A percentile compares a stretch with the other conserved stretches of the same genome.
Conservation (phyloP, 2,888 invertebrate species). For the Tholera decimalis region DNA sequence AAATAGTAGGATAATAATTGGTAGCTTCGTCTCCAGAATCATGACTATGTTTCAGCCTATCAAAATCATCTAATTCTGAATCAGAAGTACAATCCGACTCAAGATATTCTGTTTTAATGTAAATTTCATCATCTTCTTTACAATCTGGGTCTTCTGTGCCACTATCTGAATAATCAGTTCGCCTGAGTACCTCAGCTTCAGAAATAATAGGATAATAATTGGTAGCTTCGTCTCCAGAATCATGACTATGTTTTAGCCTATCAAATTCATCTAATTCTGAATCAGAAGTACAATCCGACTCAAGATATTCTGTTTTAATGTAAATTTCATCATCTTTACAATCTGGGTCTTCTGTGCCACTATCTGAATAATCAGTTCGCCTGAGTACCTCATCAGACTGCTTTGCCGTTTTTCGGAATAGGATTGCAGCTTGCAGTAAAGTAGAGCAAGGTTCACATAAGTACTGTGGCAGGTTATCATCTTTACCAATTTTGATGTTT, state of each 20-base stretch:
- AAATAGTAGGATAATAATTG: slow-evolving; percentile 1
- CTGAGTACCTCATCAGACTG: slow-evolving; percentile 53
- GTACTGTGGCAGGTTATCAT: slow-evolving; percentile 64
- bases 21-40: slow-evolving; percentile 19
- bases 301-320: slow-evolving; percentile 56
- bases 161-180: neutral
- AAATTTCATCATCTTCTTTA: slow-evolving; percentile 44
- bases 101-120: slow-evolving; percentile 53
- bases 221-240: slow-evolving; percentile 18
- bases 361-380: neutral
- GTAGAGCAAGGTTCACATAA: slow-evolving; percentile 61
- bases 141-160: slow-evolving; percentile 18
- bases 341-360: slow-evolving; percentile 15
- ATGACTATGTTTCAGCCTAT: slow-evolving; percentile 15
- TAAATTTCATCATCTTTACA: slow-evolving; percentile 38
- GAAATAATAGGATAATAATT: slow-evolving; percentile 6
- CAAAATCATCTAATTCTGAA: slow-evolving; percentile 28
- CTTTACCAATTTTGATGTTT: slow-evolving; percentile 48
- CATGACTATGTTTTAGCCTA: slow-evolving; percentile 7
- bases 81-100: slow-evolving; percentile 44
- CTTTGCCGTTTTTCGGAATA: slow-evolving; percentile 63
- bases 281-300: slow-evolving; percentile 40
- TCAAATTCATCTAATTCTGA: slow-evolving; percentile 31
- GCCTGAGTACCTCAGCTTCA: slow-evolving; percentile 21
- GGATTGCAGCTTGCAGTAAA: slow-evolving; percentile 59